phyloP scores from a whole-genome alignment of 2,888 invertebrate species.

The Metallyticus violacea region DNA sequence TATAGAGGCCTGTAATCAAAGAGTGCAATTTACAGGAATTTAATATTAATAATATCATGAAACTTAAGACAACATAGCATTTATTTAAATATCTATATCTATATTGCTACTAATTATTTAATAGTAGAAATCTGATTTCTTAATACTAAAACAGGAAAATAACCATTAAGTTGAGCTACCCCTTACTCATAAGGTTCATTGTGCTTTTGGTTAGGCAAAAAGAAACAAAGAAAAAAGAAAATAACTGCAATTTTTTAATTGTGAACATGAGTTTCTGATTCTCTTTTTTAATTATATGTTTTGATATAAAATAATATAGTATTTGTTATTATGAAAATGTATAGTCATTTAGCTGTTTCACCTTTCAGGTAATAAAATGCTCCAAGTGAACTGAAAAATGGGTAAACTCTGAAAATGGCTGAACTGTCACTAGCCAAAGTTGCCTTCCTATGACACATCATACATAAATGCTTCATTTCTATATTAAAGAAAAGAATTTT shows the following conservation, averaged over 20 bases:
- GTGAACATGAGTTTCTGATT: neutral
- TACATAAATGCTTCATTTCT: neutral
- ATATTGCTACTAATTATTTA: too few relatives aligned
- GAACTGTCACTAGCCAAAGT: neutral
- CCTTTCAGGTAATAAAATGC: neutral
- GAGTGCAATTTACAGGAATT: too few relatives aligned
- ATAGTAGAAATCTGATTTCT: too few relatives aligned
- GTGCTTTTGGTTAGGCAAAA: too few relatives aligned
- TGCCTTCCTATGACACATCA: neutral
- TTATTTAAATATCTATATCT: too few relatives aligned
- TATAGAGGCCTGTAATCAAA: too few relatives aligned
- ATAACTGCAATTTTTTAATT: neutral
- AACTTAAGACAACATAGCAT: too few relatives aligned
- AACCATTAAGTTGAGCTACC: too few relatives aligned
- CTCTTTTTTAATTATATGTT: neutral
- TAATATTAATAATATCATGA: too few relatives aligned
- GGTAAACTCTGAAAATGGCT: neutral
- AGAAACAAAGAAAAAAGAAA: too few relatives aligned
- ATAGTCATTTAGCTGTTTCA: neutral
- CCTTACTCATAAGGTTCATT: too few relatives aligned
- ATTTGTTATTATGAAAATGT: neutral
- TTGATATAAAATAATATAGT: neutral
- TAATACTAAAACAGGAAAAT: too few relatives aligned
- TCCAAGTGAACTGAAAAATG: neutral
- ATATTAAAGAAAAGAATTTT: neutral